phyloP scores from a whole-genome alignment of 2,797 vertebrate species.

The Manis crassicaudata region DNA sequence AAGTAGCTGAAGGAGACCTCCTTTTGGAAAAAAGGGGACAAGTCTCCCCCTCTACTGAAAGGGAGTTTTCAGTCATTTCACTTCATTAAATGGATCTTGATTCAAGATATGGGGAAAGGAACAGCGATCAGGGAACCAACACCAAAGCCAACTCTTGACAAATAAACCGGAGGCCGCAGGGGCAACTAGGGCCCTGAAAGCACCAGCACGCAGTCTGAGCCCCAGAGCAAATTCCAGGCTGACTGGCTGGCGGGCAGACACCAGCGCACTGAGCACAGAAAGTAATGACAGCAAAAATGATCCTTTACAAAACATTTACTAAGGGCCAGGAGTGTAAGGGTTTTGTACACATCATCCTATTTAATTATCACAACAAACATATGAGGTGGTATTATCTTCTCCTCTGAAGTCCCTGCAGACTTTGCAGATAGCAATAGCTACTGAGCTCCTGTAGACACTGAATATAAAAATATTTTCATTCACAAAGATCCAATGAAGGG shows the following conservation, averaged over 20 bases:
- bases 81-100: background rate
- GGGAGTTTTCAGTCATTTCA: background rate
- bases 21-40: background rate
- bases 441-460: background rate
- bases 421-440: background rate
- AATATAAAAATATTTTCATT: background rate
- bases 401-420: background rate
- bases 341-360: background rate
- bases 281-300: background rate
- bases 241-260: background rate
- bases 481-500: background rate
- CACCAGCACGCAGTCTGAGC: background rate
- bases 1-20: background rate
- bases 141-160: background rate
- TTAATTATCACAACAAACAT: background rate
- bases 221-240: background rate
- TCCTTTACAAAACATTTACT: background rate
- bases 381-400: background rate
- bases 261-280: background rate
- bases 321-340: background rate
- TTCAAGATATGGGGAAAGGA: background rate
- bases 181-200: background rate
- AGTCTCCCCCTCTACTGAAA: background rate
- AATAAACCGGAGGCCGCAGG: background rate
- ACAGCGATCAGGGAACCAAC: background rate